Evolutionary conservation across 2,888 invertebrate species (phyloP), one percentile per base, ranked within the genome.

Genomic region (Synanthedon formicaeformis): DNA sequence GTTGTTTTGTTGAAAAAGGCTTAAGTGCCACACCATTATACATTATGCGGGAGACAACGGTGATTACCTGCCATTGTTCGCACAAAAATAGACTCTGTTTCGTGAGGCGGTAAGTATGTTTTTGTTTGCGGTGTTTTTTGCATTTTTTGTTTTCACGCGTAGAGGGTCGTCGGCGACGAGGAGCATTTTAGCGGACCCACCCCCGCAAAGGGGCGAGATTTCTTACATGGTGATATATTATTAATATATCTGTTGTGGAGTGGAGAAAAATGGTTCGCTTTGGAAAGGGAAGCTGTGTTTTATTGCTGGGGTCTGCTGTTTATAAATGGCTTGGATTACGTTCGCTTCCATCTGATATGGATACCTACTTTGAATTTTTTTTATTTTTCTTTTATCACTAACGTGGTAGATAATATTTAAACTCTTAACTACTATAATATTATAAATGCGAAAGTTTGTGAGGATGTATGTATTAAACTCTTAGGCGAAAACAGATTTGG

Each of bases 211-310:
- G 69, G 68, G 69, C 63, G 78, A 82, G 83, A 80, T 85, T 84
- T 86, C 85, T 86, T 86, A 83, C 81, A 78, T 76, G 66, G 75
- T 75, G 73, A 80, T 85, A 78, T 81, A 82, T 81, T 85, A 84
- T 82, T 81, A 81, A 82, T 82, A 79, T 75, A 71, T 73, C 71
- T 66, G 66, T 75, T 76, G 81, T 68, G 64, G 69, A 62, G 62
- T 63, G 60, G 71, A 75, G 76, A 73, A 76, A 79, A 76, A 78
- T 79, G 74, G 78, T 70, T 69, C 59, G 69, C 66, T 73, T 69
- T 67, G 65, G 65, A 70, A 60, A 71, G 73, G 73, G 78, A 72
- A 70, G 63, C 60, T 63, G 71, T 71, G 67, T 67, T 77, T 79
- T 76, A 75, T 73, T 68, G 67, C 65, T 48, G 53, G 34, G 45